Conservation (phyloP, 2,113 vertebrate species). For the Entomyzon cyanotis region DNA sequence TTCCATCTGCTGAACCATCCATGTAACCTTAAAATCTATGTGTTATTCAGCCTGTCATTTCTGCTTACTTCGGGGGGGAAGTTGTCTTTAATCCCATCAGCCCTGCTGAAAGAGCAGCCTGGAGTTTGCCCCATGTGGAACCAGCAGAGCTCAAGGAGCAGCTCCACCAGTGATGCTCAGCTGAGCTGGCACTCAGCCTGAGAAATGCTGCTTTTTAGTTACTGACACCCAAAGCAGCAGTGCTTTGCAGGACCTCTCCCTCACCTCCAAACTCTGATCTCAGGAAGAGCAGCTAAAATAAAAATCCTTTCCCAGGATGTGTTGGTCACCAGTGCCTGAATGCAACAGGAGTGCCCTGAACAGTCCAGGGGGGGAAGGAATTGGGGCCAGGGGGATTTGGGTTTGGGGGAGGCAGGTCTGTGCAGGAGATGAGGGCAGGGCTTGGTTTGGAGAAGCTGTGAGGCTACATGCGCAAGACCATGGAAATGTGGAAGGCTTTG, state of each 20-base stretch:
- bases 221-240: not conserved
- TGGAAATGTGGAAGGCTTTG: not conserved
- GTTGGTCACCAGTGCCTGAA: rapidly evolving
- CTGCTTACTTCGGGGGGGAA: not conserved
- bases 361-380: not conserved
- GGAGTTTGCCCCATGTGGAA: not conserved
- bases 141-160: not conserved
- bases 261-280: not conserved
- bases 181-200: not conserved
- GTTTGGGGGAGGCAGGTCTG: not conserved
- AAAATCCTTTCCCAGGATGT: not conserved
- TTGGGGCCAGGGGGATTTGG: rapidly evolving
- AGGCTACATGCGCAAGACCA: not conserved
- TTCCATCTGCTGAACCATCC: not conserved
- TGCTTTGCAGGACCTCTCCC: not conserved
- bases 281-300: not conserved
- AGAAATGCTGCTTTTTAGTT: not conserved
- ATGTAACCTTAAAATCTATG: not conserved
- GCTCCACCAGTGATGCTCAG: not conserved
- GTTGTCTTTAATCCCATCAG: not conserved
- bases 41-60: not conserved
- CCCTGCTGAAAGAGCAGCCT: not conserved
- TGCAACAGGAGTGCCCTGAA: not conserved
- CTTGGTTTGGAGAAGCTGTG: not conserved
- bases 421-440: not conserved